phyloP scores from a whole-genome alignment of 92 coral and sea anemone genomes.

The Heteractis magnifica region DNA sequence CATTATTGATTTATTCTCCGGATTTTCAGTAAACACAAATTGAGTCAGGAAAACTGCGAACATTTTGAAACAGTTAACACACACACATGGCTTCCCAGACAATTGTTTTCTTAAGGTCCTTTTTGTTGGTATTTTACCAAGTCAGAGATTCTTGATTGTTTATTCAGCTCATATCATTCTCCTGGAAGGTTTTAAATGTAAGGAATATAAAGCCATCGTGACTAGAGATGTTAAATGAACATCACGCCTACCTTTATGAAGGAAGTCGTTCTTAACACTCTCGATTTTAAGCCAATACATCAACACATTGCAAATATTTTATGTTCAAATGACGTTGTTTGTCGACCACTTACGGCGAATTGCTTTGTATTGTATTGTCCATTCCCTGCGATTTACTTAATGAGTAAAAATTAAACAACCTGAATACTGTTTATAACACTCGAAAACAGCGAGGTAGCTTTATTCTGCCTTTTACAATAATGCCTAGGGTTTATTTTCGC shows the following conservation, averaged over 20 bases:
- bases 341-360: slow-evolving; percentile 9
- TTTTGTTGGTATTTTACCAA: not conserved
- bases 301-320: not conserved
- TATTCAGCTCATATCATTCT: not conserved
- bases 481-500: not conserved
- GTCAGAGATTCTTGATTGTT: not conserved
- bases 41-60: not conserved
- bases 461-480: not conserved
- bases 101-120: not conserved
- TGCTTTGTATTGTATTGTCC: not conserved
- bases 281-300: not conserved
- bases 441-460: not conserved
- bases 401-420: not conserved
- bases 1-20: not conserved
- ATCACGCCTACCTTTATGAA: not conserved
- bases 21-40: not conserved
- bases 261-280: not conserved
- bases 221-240: not conserved
- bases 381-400: not conserved
- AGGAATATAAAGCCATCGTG: not conserved
- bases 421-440: not conserved
- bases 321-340: not conserved
- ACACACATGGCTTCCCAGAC: not conserved
- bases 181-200: not conserved
- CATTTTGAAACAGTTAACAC: not conserved